phyloP scores from a whole-genome alignment of 1,140 invertebrate genomes.

The Campoletis sonorensis region DNA sequence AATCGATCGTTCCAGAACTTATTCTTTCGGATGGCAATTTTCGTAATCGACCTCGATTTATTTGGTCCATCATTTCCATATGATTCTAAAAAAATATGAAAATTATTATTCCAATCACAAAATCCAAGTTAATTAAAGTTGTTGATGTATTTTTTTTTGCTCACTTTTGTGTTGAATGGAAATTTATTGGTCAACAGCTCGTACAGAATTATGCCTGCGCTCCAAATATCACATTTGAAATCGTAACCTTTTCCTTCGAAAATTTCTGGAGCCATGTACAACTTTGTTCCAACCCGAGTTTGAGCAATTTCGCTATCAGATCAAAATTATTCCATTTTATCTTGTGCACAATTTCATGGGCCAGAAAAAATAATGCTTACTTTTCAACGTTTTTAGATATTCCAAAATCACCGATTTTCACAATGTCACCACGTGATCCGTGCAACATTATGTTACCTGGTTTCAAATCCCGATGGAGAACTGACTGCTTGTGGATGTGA shows the following conservation, averaged over 20 bases:
- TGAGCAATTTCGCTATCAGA: conserved; percentile 48
- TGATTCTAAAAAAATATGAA: conserved; percentile 50
- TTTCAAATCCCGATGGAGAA: conserved; percentile 87
- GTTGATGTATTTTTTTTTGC: conserved; percentile 18
- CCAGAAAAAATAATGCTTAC: conserved; percentile 57
- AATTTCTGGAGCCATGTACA: conserved; percentile 92
- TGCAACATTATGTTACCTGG: conserved; percentile 86
- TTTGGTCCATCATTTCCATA: conserved; percentile 56
- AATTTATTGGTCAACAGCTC: conserved; percentile 81
- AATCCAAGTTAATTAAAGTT: neutral
- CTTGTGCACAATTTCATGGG: conserved; percentile 1
- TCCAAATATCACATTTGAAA: conserved; percentile 90
- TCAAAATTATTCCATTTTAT: conserved; percentile 30
- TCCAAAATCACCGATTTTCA: conserved; percentile 89
- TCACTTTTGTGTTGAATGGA: conserved; percentile 81
- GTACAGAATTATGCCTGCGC: conserved; percentile 89
- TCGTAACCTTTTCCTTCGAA: conserved; percentile 86
- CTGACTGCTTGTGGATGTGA: conserved; percentile 84
- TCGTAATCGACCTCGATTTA: conserved; percentile 43
- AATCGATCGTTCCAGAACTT: conserved; percentile 51
- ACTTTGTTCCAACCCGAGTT: conserved; percentile 88
- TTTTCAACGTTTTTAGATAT: conserved; percentile 81
- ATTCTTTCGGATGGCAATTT: neutral
- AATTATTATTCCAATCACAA: too few species aligned
- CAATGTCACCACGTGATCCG: conserved; percentile 78